These are phyloP conservation scores for Dione juno DNA, from an alignment of 2,888 invertebrate genomes.

Conservation along the genomic window DNA sequence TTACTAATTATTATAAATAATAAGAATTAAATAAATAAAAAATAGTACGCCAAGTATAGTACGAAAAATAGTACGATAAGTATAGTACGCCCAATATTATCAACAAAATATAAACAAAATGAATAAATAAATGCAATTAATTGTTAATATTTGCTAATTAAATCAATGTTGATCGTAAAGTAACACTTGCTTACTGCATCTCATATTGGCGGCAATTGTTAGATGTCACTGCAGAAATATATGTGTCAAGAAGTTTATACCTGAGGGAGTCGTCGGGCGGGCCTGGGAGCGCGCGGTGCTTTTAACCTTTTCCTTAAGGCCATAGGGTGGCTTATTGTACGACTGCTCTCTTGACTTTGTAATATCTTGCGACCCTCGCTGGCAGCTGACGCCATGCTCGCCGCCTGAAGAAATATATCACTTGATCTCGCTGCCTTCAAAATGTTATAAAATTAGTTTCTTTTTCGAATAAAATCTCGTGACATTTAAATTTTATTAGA, in stretches of 20 bases:
- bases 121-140: too few species aligned
- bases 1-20: background rate
- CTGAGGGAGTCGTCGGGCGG: slow-evolving; percentile 81
- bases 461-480: slow-evolving; percentile 24
- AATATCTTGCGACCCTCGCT: slow-evolving; percentile 77
- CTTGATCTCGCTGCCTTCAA: slow-evolving; percentile 42
- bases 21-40: too few species aligned
- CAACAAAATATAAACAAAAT: background rate
- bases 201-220: slow-evolving; percentile 47
- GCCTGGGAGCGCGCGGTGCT: slow-evolving; percentile 69
- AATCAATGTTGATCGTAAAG: background rate
- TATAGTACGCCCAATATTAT: too few species aligned
- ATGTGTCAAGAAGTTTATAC: slow-evolving; percentile 62
- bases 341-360: slow-evolving; percentile 74
- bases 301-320: slow-evolving; percentile 72
- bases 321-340: slow-evolving; percentile 78
- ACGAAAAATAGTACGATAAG: too few species aligned
- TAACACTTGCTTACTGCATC: slow-evolving; percentile 8
- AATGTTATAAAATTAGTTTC: slow-evolving; percentile 39
- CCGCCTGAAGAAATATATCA: slow-evolving; percentile 65
- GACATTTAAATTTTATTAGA: slow-evolving; percentile 24
- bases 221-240: slow-evolving; percentile 47
- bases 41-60: too few species aligned
- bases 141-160: background rate
- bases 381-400: slow-evolving; percentile 84